Percentiles rank a stretch among this genome's conserved stretches.
Evolutionary conservation across 2,113 vertebrate genomes (phyloP).

Genomic region (Aramus guarauna): DNA sequence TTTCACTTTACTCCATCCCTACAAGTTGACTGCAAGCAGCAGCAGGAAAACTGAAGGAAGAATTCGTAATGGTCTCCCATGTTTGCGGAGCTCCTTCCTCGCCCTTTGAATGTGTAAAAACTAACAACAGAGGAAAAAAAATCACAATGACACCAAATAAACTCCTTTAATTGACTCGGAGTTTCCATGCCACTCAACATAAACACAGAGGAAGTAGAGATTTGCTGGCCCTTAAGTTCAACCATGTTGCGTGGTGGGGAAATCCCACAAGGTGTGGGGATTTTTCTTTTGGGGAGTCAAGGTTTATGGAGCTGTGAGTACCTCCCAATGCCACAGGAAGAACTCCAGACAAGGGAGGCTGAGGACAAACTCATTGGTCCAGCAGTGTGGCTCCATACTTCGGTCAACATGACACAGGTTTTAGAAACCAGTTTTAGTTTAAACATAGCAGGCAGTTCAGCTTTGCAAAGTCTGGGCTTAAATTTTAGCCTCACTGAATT

Average conservation of each 20-base stretch:
- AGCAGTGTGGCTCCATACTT: background rate
- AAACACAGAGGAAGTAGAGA: background rate
- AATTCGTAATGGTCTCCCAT: background rate
- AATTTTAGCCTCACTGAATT: background rate
- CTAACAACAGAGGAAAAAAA: background rate
- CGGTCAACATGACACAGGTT: background rate
- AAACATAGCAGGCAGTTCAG: background rate
- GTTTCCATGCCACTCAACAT: background rate
- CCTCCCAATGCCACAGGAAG: background rate
- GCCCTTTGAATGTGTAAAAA: background rate
- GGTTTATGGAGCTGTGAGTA: background rate
- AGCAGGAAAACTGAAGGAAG: background rate
- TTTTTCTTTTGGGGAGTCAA: background rate
- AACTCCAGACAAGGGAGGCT: background rate
- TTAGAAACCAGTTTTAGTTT: background rate
- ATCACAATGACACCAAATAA: background rate
- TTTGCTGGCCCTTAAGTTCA: background rate
- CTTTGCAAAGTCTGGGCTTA: background rate
- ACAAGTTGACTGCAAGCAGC: background rate
- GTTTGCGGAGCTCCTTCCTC: background rate
- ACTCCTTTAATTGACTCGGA: background rate
- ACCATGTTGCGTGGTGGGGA: rapidly evolving
- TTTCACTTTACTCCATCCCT: background rate
- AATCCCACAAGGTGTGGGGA: background rate
- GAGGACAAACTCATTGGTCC: background rate